These are phyloP conservation scores for Sycobia sp. DNA, from an alignment of 1,140 invertebrate genomes.

Conservation along the genomic window DNA sequence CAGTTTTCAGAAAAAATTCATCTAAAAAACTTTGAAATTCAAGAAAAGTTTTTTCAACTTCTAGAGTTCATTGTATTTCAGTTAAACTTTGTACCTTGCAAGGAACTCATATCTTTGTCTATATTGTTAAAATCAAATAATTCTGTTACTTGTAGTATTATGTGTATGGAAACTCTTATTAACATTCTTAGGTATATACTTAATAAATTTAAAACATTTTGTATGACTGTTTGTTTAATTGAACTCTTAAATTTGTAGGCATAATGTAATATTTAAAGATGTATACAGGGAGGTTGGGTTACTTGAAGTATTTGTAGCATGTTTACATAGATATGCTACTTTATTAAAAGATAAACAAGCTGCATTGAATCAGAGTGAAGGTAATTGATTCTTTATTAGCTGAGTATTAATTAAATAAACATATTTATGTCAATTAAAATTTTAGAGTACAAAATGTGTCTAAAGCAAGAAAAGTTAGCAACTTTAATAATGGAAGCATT, in stretches of 20 bases:
- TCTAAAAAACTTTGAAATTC: slow-evolving; percentile 86
- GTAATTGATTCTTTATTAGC: slow-evolving; percentile 36
- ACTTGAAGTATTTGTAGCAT: slow-evolving; percentile 95
- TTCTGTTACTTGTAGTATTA: slow-evolving; percentile 79
- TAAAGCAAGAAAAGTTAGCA: slow-evolving; percentile 79
- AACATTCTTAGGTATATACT: slow-evolving; percentile 76
- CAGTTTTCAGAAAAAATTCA: slow-evolving; percentile 96
- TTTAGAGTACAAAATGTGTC: slow-evolving; percentile 63
- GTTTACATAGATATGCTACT: slow-evolving; percentile 83
- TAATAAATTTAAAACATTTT: background rate
- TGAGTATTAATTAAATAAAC: background rate
- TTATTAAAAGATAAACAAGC: slow-evolving; percentile 75
- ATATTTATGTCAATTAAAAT: too few relatives aligned
- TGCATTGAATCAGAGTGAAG: slow-evolving; percentile 55
- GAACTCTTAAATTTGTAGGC: slow-evolving; percentile 59
- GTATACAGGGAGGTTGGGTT: slow-evolving; percentile 97
- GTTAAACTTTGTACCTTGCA: slow-evolving; percentile 97
- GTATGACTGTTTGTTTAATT: too few relatives aligned
- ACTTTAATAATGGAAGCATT: slow-evolving; percentile 86
- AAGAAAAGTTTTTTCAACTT: slow-evolving; percentile 94
- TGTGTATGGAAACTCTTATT: slow-evolving; percentile 87
- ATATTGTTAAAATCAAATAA: slow-evolving; percentile 86
- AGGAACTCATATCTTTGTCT: slow-evolving; percentile 95
- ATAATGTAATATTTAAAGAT: slow-evolving; percentile 94
- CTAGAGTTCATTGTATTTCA: slow-evolving; percentile 97